phyloP scores from a whole-genome alignment of 2,113 vertebrate species.

The Burhinus bistriatus region DNA sequence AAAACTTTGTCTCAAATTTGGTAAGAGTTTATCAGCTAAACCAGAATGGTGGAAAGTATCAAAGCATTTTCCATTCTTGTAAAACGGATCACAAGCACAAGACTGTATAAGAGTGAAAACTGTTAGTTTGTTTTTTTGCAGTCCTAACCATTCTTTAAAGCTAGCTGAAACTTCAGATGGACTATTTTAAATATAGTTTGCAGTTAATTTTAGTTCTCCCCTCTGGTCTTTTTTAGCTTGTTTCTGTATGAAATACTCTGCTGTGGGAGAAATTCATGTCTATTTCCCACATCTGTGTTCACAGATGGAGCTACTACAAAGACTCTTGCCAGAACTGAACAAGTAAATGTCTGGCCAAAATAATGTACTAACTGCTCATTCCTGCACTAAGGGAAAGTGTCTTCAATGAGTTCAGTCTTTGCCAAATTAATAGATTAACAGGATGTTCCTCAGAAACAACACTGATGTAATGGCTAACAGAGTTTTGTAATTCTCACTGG shows the following conservation, averaged over 20 bases:
- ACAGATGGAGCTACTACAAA: slow-evolving; percentile 55
- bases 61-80: background rate
- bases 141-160: background rate
- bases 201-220: slow-evolving; percentile 30
- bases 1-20: background rate
- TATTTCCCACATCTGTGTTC: slow-evolving; percentile 48
- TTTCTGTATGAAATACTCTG: background rate
- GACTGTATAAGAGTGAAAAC: background rate
- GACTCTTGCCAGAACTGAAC: background rate
- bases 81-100: background rate
- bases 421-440: slow-evolving; percentile 22
- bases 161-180: background rate
- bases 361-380: background rate
- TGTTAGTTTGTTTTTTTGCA: background rate
- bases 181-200: background rate
- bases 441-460: background rate
- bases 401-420: background rate
- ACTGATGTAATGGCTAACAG: background rate
- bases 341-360: slow-evolving; percentile 22
- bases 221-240: background rate
- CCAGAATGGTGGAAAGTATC: background rate
- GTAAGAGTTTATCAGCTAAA: background rate
- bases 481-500: background rate
- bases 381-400: background rate
- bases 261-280: background rate